Conservation (phyloP, 2,888 invertebrate species). For the Ditula angustiorana region DNA sequence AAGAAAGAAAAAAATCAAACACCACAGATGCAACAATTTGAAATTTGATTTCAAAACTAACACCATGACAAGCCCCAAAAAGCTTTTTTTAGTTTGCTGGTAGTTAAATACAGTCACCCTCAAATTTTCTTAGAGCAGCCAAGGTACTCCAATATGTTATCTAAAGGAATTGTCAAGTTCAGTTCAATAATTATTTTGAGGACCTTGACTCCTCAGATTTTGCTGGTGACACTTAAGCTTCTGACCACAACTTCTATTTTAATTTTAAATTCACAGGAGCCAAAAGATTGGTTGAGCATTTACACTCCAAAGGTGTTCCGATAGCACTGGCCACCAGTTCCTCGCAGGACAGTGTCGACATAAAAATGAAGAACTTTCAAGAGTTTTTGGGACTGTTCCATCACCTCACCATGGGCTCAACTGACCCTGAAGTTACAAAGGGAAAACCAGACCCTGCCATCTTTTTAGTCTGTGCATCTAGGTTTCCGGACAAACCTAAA, state of each 20-base stretch:
- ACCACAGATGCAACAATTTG: too few species aligned
- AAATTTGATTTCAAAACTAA: too few species aligned
- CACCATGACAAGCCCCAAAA: not conserved
- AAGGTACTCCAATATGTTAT: not conserved
- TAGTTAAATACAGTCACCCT: not conserved
- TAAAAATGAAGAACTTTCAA: conserved; percentile 89
- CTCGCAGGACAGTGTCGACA: conserved; percentile 87
- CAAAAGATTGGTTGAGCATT: conserved; percentile 89
- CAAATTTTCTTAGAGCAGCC: not conserved
- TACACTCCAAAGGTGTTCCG: conserved; percentile 90
- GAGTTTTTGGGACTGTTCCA: conserved; percentile 88
- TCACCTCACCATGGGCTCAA: conserved; percentile 92
- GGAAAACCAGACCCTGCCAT: conserved; percentile 96
- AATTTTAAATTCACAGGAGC: conserved; percentile 86
- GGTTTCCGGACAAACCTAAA: conserved; percentile 89
- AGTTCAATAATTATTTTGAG: too few species aligned
- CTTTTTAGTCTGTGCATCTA: conserved; percentile 90
- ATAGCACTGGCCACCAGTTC: conserved; percentile 96
- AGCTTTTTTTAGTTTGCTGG: not conserved
- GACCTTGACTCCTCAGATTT: too few species aligned
- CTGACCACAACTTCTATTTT: too few species aligned
- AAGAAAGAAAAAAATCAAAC: too few species aligned
- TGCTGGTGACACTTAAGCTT: too few species aligned
- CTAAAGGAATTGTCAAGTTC: too few species aligned
- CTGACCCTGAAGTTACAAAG: conserved; percentile 92